Percentiles rank a stretch among this genome's conserved stretches.
Evolutionary conservation across 2,113 vertebrate species (phyloP).

Genomic region (Aramus guarauna): DNA sequence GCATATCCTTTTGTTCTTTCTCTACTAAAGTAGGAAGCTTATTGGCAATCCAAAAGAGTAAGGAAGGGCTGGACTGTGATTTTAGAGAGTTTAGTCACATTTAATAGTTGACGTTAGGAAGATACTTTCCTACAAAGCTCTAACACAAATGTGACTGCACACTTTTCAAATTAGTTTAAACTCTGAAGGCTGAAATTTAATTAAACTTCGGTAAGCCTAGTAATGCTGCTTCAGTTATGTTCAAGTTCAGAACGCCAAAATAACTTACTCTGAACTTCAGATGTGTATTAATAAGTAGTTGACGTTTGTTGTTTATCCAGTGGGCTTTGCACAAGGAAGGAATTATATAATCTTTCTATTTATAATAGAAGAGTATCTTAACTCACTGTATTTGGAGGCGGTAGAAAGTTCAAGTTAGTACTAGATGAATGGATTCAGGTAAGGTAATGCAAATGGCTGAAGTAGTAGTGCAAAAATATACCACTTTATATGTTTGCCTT

Average conservation of each 20-base stretch:
- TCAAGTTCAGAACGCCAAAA: not conserved
- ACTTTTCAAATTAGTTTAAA: conserved; percentile 4
- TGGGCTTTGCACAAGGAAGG: not conserved
- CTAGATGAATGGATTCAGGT: not conserved
- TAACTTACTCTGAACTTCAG: not conserved
- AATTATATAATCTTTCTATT: not conserved
- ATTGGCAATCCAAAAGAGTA: not conserved
- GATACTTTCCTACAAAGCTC: not conserved
- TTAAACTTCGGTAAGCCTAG: conserved; percentile 5
- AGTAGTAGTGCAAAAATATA: not conserved
- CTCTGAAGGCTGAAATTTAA: conserved; percentile 27
- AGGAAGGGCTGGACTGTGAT: not conserved
- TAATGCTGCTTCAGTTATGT: not conserved
- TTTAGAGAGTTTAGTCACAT: not conserved
- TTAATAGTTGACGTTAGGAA: not conserved
- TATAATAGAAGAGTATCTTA: not conserved
- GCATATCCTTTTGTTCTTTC: not conserved
- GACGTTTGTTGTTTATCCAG: not conserved
- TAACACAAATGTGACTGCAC: not conserved
- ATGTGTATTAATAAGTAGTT: not conserved
- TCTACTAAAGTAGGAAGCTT: not conserved
- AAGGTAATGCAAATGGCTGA: not conserved
- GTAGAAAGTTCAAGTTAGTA: not conserved
- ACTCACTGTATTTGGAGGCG: not conserved
- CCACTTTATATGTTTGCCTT: not conserved